Base-by-base conservation (phyloP, 2,888 invertebrate species). In the Oeneis ivallda region DNA sequence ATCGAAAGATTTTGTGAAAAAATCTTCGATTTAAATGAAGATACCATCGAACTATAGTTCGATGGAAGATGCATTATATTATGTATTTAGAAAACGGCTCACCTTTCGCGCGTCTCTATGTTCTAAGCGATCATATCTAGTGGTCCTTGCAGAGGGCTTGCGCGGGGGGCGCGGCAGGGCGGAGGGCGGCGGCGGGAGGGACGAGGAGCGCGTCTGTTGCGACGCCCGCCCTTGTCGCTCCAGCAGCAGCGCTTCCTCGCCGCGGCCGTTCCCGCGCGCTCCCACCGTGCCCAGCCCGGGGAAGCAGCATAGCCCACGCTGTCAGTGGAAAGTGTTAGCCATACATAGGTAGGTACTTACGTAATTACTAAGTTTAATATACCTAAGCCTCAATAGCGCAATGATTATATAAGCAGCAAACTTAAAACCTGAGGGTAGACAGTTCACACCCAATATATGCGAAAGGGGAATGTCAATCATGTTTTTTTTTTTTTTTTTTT, bases 271-370 rank as follows among this genome's bases (percentile, higher is more conserved):
- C 85, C 70, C 92, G 80, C 72, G 90, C 82, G 68, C 92, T 80
- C 75, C 93, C 84, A 73, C 74, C 7, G 60, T 81, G 81, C 73
- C 87, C 89, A 78, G 88, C 78, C 57, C 89, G 87, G 70, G 96
- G 95, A 96, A 96, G 93, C 96, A 96, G 94, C 96, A 96, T 80
- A 96, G 94, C 81, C 95, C 96, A 78, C 96, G 95, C 95, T 96
- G 17, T 17, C 10, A 10, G 58, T 34, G 15, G 47, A 49, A 43
- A 37, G 6, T 15, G 43, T 15, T 15, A 10, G 15, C 7, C n/a
- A 41, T 2, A 41, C 41, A 37, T 8, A 49, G 11, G 41, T 56
- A n/a, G n/a, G n/a, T n/a, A n/a, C n/a, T n/a, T n/a, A n/a, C n/a
- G n/a, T n/a, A n/a, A n/a, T n/a, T n/a, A n/a, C n/a, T n/a, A n/a